Percentiles rank a stretch among this genome's conserved stretches.
Evolutionary conservation across 2,113 vertebrate genomes (phyloP).

Genomic region (Ailuropoda melanoleuca): DNA sequence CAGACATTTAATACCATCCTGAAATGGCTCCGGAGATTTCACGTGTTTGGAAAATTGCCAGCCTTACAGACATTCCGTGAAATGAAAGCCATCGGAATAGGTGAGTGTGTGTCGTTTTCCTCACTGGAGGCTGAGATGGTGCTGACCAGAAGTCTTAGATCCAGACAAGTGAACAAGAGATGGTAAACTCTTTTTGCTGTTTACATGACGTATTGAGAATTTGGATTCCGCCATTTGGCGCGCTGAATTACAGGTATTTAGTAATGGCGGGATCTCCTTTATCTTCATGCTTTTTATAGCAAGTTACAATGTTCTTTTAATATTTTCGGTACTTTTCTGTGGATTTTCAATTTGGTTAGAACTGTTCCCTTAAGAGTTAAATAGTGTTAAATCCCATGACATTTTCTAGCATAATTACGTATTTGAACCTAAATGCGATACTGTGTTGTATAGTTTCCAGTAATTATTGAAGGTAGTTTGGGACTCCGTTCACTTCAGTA

Average conservation of each 20-base stretch:
- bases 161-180: background rate
- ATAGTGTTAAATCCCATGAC: background rate
- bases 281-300: background rate
- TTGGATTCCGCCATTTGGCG: background rate
- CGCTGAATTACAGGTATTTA: background rate
- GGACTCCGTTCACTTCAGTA: background rate
- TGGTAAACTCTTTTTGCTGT: background rate
- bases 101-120: constrained; percentile 76
- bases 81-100: constrained; percentile 93
- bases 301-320: background rate
- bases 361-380: background rate
- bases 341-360: background rate
- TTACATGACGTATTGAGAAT: background rate
- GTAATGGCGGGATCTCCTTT: background rate
- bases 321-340: background rate
- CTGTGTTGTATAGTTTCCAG: background rate
- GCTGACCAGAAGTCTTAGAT: background rate
- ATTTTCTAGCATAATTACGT: background rate
- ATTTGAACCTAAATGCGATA: background rate
- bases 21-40: constrained; percentile 87
- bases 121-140: background rate
- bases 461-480: background rate
- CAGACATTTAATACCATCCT: constrained; percentile 93
- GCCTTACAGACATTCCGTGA: constrained; percentile 87
- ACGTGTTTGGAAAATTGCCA: constrained; percentile 79